These are phyloP conservation scores for Bombus fervidus DNA, from an alignment of 1,140 invertebrate species.

Conservation along the genomic window DNA sequence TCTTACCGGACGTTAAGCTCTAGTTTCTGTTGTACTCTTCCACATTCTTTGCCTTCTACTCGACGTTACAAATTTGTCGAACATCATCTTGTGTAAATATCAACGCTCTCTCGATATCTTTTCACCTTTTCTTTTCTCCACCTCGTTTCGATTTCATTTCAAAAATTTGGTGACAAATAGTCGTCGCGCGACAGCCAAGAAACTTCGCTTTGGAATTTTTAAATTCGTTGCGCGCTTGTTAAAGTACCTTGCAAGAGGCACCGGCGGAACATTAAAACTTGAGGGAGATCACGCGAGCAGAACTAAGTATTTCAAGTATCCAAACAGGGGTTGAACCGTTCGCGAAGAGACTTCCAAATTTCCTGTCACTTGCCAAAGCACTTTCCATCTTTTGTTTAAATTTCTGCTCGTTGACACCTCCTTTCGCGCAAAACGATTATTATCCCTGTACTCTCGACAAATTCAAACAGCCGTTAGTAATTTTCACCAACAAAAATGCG, in stretches of 20 bases:
- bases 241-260: slow-evolving; percentile 40
- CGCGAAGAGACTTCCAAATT: slow-evolving; percentile 19
- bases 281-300: slow-evolving; percentile 44
- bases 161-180: not conserved
- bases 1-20: slow-evolving; percentile 70
- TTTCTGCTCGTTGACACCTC: not conserved
- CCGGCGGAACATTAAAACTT: slow-evolving; percentile 14
- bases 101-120: not conserved
- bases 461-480: not conserved
- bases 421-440: not conserved
- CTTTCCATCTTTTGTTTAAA: not conserved
- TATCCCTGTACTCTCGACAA: not conserved
- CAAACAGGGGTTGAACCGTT: slow-evolving; percentile 22
- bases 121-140: too few relatives aligned
- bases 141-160: not conserved
- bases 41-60: slow-evolving; percentile 8
- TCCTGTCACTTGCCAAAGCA: not conserved
- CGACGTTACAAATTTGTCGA: slow-evolving; percentile 28
- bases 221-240: not conserved
- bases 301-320: slow-evolving; percentile 54
- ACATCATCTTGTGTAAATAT: not conserved
- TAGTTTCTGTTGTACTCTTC: slow-evolving; percentile 25
- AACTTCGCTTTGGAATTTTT: not conserved
- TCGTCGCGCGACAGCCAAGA: not conserved
- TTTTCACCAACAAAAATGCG: too few relatives aligned